Base-by-base conservation (phyloP, 2,888 invertebrate species). In the Dorcus parallelipipedus region DNA sequence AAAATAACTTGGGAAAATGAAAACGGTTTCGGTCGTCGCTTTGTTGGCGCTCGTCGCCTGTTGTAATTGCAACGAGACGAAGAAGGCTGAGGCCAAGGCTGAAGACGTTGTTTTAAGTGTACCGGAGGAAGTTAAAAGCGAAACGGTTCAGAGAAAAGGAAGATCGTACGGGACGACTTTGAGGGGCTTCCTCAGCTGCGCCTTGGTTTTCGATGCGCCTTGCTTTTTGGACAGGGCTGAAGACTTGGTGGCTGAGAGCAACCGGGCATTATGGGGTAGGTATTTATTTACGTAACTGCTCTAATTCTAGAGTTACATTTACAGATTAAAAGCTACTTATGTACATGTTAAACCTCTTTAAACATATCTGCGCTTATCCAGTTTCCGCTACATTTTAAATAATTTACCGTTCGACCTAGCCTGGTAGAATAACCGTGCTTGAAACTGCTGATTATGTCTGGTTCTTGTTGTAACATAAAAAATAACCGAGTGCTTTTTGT, bases 221-320 rank as follows among this genome's bases (percentile, higher is more conserved):
- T 69, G 69, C 48, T 50, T 63, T 14, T 50, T 67, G 43, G 64
- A 67, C 53, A 62, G 59, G 45, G 61, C 63, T 6, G 62, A 67
- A 52, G 56, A 64, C 26, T 40, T 59, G 33, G 59, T 64, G 3
- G 23, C 59, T n/a, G 54, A 51, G 23, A 54, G 55, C 9, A 59
- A 59, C 40, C 48, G 45, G 48, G 50, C 55, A 14, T 56, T 59
- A 38, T 52, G 55, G 49, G 59, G 59, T 59, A 43, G 52, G 59
- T 52, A 45, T 17, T 8, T 14, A 45, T 14, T 14, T 45, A 2
- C 5, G 2, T 5, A 26, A 2, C 14, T 14, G 14, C 1, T 14
- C 14, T 14, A 14, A 14, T 14, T 14, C 14, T 14, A 14, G 14
- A 14, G 14, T 26, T 26, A 26, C 26, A 26, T 26, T 26, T 26